phyloP scores from a whole-genome alignment of 2,888 invertebrate species.

The Brachyptera putata region DNA sequence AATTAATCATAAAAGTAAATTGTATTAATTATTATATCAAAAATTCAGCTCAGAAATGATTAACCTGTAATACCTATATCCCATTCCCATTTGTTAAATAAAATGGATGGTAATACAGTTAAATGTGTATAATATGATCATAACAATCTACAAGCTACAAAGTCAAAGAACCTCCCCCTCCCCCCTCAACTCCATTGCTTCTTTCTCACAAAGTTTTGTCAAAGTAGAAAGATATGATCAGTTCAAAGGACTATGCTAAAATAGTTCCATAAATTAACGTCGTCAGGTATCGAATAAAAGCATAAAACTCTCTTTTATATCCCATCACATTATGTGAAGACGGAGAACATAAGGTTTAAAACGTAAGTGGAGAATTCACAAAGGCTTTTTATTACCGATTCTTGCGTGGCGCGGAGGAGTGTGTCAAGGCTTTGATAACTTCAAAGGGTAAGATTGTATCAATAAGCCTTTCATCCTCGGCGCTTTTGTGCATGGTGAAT shows the following conservation, averaged over 20 bases:
- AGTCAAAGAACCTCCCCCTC: not conserved
- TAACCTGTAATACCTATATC: no score
- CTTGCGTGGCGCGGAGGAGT: constrained; percentile 28
- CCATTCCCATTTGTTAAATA: no score
- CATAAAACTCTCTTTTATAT: not conserved
- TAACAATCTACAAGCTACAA: not conserved
- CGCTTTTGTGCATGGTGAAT: constrained; percentile 31
- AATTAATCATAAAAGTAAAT: no score
- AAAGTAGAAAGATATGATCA: not conserved
- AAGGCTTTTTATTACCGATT: constrained; percentile 32
- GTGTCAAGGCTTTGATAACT: constrained; percentile 33
- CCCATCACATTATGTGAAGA: not conserved
- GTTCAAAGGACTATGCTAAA: not conserved
- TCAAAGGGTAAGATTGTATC: constrained; percentile 34
- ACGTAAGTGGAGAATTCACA: constrained; percentile 9
- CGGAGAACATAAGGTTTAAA: constrained; percentile 5
- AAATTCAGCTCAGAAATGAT: no score
- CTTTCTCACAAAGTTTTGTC: no score
- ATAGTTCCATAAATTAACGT: no score
- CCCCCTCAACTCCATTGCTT: no score
- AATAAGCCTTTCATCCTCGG: constrained; percentile 33
- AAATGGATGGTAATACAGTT: no score
- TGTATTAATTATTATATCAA: no score
- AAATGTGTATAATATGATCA: not conserved
- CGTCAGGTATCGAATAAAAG: not conserved